Conservation (phyloP, 1,140 invertebrate species). For the Sesamia nonagrioides region DNA sequence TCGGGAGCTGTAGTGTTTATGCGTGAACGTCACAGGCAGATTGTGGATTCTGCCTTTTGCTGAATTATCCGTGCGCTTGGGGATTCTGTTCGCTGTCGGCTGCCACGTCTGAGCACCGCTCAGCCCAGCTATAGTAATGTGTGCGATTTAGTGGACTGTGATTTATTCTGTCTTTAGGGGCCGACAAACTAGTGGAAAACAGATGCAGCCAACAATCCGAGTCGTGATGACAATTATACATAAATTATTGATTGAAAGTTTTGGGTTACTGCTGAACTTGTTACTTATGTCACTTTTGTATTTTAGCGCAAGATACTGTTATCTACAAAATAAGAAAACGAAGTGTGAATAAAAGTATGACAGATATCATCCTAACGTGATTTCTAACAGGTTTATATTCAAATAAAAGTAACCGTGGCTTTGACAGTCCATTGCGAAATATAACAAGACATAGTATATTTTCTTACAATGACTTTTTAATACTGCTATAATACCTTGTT, state of each 20-base stretch:
- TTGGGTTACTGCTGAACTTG: neutral
- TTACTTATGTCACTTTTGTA: neutral
- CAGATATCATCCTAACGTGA: constrained; percentile 9
- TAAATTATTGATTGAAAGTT: neutral
- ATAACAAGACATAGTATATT: constrained; percentile 27
- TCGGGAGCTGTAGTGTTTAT: constrained; percentile 78
- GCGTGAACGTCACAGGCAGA: constrained; percentile 73
- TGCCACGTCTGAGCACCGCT: constrained; percentile 25
- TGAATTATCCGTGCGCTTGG: constrained; percentile 66
- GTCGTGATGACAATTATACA: neutral
- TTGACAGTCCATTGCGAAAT: constrained; percentile 22
- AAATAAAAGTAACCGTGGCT: neutral
- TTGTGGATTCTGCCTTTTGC: constrained; percentile 77
- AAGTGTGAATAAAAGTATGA: constrained; percentile 25
- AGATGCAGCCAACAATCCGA: neutral
- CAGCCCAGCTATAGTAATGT: constrained; percentile 16
- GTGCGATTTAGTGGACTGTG: constrained; percentile 9
- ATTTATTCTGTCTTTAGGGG: constrained; percentile 29
- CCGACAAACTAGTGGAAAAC: neutral
- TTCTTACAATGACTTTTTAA: constrained; percentile 23
- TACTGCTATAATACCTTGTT: neutral
- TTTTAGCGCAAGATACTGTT: neutral
- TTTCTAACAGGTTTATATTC: constrained; percentile 33
- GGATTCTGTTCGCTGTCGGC: constrained; percentile 46
- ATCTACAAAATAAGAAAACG: constrained; percentile 9